Base-by-base conservation (phyloP, 2,888 invertebrate genomes). In the Acleris laterana region DNA sequence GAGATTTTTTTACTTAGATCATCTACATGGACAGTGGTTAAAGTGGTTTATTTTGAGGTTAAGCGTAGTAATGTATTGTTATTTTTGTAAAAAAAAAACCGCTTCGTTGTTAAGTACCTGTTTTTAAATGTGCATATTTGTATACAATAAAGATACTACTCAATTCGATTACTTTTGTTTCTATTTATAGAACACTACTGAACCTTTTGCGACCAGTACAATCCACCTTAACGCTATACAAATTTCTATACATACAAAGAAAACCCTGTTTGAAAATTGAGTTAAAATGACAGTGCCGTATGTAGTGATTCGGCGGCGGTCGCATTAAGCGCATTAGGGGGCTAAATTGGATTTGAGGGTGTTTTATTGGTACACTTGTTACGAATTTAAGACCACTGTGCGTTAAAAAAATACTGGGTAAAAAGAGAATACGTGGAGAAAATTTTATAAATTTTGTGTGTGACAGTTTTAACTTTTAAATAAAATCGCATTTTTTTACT, bases 241-340 rank as follows among this genome's bases (percentile, higher is more conserved):
- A 65, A 89, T 90, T 88, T 89, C 87, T 87, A 88, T 87, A 86
- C 84, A 85, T 85, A 85, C 73, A 71, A 73, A 72, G 74, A 71
- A 77, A 72, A 72, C 75, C 77, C 76, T 71, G 82, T 84, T 89
- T 85, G 82, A 87, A 91, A 93, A 93, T 93, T 88, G 92, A 92
- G 93, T 93, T 92, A 93, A 92, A 93, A 92, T 90, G 90, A 91
- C 92, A 92, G 91, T 84, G 91, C 90, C 89, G 83, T 88, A 86
- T 87, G 90, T 90, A 90, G 89, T 89, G 92, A 90, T 92, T 91
- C 90, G 89, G 87, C 85, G 85, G 92, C 85, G 90, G 92, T 89
- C 86, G 90, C 85, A 89, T 90, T 92, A 91, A 86, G 78, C 83
- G 89, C 83, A 88, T 91, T 92, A 92, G 90, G 91, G 91, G 86